Evolutionary conservation across 2,888 invertebrate species (phyloP).

Genomic region (Mayetiola destructor): DNA sequence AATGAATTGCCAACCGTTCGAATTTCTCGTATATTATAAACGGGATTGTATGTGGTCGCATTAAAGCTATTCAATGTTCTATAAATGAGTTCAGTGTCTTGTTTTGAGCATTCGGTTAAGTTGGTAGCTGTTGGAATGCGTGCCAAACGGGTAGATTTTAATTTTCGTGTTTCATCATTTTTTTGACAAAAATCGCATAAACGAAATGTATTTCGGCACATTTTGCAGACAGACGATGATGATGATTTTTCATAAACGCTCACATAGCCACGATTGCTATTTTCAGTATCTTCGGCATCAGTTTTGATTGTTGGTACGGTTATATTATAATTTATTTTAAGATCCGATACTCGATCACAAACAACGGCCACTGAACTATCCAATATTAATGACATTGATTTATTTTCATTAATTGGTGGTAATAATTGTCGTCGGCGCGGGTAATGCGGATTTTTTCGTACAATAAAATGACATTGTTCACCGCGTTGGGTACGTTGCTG

Average conservation of each 20-base stretch:
- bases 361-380: too few relatives aligned
- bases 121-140: neutral
- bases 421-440: constrained; percentile 32
- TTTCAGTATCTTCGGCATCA: too few relatives aligned
- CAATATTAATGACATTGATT: constrained; percentile 15
- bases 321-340: too few relatives aligned
- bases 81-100: neutral
- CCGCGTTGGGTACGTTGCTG: constrained; percentile 51
- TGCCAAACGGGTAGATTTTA: neutral
- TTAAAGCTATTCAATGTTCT: neutral
- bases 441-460: constrained; percentile 67
- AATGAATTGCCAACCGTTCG: constrained; percentile 33
- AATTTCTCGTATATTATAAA: constrained; percentile 35
- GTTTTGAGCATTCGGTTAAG: neutral
- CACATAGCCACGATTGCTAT: too few relatives aligned
- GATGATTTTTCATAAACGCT: neutral
- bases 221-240: too few relatives aligned
- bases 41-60: constrained; percentile 27
- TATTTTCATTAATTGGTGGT: constrained; percentile 21
- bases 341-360: too few relatives aligned
- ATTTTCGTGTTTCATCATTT: constrained; percentile 21
- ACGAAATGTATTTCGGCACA: constrained; percentile 27
- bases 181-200: constrained; percentile 30
- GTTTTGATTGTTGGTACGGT: too few relatives aligned
- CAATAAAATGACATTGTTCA: constrained; percentile 61